Evolutionary conservation across 1,140 invertebrate species (phyloP), one percentile per base, ranked within the genome.

Genomic region (Aphelinus atriplicis): DNA sequence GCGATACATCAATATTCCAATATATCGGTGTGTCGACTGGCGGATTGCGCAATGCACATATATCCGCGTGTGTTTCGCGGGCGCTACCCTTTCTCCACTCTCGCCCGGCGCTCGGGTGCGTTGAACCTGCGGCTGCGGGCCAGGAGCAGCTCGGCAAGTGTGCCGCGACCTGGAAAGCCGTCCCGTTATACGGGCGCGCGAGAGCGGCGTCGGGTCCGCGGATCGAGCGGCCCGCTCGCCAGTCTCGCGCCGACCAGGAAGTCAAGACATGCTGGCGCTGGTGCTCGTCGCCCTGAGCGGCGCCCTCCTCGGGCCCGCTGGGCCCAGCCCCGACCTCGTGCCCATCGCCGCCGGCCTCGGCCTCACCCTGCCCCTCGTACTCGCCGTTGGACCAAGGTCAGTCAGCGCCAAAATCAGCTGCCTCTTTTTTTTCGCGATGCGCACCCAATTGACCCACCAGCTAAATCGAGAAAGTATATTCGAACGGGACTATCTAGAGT

Each of bases 131-230:
- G 3, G 5, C 6, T 26, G 26, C 26, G 26, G 26, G 26, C 26
- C 26, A 26, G 26, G 26, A 26, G 26, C 6, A 46, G 63, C 65
- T 3, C 10, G 53, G 57, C 86, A 88, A 87, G 85, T 88, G 60
- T 85, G 87, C 72, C 87, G 81, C 84, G 86, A 81, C 87, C 87
- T 86, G 85, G 85, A 75, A 75, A 75, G 42, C 48, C 63, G 80
- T 87, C 81, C 86, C 86, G 86, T 87, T 88, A 87, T 82, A 26
- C 26, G 26, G 26, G 78, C 80, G 78, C 71, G 80, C 83, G 71
- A 82, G 68, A 3, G 3, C 45, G n/a, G 3, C 51, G 70, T 46
- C 42, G 61, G 26, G 26, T 43, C 3, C 46, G 48, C 50, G 57
- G 7, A 69, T 26, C 66, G 61, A 50, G 7, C 62, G 42, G 82